These are phyloP conservation scores for Aelia acuminata DNA, from an alignment of 2,888 invertebrate species.

Conservation along the genomic window DNA sequence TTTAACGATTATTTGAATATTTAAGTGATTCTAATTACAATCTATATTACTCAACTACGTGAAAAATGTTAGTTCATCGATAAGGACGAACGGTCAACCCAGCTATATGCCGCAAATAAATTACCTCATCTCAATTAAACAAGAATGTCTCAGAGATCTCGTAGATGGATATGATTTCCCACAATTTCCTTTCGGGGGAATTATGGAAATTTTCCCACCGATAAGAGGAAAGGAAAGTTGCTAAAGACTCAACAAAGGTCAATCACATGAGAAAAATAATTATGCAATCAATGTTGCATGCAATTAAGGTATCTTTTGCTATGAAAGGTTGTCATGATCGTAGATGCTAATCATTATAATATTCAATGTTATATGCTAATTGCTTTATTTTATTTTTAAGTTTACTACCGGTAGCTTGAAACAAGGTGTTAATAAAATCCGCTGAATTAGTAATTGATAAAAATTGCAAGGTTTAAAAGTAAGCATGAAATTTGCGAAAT, in stretches of 20 bases:
- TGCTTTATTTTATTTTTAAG: no score
- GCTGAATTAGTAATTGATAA: no score
- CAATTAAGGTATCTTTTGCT: not conserved
- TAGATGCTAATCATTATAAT: no score
- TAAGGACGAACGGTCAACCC: not conserved
- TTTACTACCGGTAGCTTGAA: no score
- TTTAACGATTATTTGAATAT: not conserved
- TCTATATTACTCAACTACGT: not conserved
- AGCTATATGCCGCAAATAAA: not conserved
- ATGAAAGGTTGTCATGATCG: not conserved
- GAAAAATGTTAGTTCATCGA: not conserved
- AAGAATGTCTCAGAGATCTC: not conserved
- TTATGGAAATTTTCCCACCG: slow-evolving; percentile 30
- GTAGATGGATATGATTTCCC: not conserved
- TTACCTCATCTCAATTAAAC: slow-evolving; percentile 27
- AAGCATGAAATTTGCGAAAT: no score
- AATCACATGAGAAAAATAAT: slow-evolving; percentile 15
- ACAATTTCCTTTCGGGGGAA: not conserved
- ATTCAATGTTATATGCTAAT: no score
- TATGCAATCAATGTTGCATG: not conserved
- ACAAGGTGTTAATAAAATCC: no score
- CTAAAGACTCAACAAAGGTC: not conserved
- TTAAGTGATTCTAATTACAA: not conserved
- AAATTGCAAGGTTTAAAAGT: no score
- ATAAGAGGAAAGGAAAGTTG: slow-evolving; percentile 27